Evolutionary conservation across 1,140 invertebrate genomes (phyloP).

Genomic region (Drosophila simulans): DNA sequence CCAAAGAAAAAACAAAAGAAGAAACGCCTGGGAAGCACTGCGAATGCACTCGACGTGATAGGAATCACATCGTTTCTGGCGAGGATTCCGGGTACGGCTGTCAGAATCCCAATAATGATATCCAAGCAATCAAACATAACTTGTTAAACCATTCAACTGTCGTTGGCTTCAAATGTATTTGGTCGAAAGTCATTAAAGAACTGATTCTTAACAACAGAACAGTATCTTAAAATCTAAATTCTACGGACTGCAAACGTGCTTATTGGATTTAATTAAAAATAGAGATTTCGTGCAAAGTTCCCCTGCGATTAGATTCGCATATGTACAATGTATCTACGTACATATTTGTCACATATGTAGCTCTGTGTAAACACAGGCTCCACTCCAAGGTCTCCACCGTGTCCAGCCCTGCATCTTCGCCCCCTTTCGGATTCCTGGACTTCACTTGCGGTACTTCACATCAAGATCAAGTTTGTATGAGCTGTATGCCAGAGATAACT

Average conservation of each 20-base stretch:
- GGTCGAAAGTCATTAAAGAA: too few relatives aligned
- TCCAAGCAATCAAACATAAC: background rate
- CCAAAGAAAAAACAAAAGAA: background rate
- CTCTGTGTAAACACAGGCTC: slow-evolving; percentile 27
- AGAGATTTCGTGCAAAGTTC: slow-evolving; percentile 6
- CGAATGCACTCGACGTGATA: slow-evolving; percentile 47
- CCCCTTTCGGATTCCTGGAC: slow-evolving; percentile 15
- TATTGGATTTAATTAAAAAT: slow-evolving; percentile 10
- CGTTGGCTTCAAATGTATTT: too few relatives aligned
- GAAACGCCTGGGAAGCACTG: slow-evolving; percentile 20
- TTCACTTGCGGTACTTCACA: slow-evolving; percentile 42
- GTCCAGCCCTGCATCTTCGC: slow-evolving; percentile 2
- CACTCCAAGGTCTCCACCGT: slow-evolving; percentile 26
- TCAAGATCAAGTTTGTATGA: slow-evolving; percentile 37
- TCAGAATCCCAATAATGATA: background rate
- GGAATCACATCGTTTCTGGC: slow-evolving; percentile 21
- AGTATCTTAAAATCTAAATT: background rate
- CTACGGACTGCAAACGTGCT: background rate
- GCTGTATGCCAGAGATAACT: slow-evolving; percentile 25
- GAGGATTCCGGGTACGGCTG: slow-evolving; percentile 6
- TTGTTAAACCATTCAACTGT: too few relatives aligned
- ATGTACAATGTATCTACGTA: background rate
- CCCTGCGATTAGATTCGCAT: slow-evolving; percentile 27
- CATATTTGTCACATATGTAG: background rate
- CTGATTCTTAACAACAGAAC: too few relatives aligned